Conservation (phyloP, 2,113 vertebrate species). For the Drymodes brunneopygia region DNA sequence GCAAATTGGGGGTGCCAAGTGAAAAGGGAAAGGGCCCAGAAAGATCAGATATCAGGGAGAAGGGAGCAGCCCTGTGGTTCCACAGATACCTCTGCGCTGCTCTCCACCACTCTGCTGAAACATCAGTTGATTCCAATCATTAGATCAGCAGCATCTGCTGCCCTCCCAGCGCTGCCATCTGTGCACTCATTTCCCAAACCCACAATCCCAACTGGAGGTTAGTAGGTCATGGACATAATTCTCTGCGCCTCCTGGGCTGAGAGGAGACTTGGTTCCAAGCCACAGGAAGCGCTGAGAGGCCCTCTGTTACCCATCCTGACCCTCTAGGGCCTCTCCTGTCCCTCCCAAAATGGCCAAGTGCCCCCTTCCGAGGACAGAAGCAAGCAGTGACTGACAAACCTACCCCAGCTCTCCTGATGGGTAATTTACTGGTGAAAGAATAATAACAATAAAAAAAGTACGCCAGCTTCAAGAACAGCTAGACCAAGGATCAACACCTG, state of each 20-base stretch:
- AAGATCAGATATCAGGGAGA: not conserved
- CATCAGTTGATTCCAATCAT: not conserved
- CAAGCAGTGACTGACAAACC: not conserved
- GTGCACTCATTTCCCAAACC: not conserved
- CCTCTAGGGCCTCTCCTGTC: not conserved
- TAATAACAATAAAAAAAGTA: not conserved
- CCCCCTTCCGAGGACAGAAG: not conserved
- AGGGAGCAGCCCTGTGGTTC: not conserved
- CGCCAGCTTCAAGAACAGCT: not conserved
- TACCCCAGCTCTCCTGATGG: not conserved
- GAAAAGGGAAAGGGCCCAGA: not conserved
- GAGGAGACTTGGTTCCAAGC: not conserved
- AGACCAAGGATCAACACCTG: not conserved
- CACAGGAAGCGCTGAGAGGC: accelerated
- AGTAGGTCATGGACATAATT: conserved; percentile 30
- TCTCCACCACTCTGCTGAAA: not conserved
- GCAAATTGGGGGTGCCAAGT: not conserved
- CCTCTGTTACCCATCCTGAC: not conserved
- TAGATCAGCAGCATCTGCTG: conserved; percentile 1
- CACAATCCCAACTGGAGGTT: conserved; percentile 1
- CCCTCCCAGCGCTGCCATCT: conserved; percentile 5
- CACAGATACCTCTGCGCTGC: not conserved
- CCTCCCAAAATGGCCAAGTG: not conserved
- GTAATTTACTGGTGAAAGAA: not conserved
- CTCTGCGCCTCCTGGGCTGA: not conserved